Conservation (phyloP, 2,797 vertebrate genomes). For the Setipinna tenuifilis region DNA sequence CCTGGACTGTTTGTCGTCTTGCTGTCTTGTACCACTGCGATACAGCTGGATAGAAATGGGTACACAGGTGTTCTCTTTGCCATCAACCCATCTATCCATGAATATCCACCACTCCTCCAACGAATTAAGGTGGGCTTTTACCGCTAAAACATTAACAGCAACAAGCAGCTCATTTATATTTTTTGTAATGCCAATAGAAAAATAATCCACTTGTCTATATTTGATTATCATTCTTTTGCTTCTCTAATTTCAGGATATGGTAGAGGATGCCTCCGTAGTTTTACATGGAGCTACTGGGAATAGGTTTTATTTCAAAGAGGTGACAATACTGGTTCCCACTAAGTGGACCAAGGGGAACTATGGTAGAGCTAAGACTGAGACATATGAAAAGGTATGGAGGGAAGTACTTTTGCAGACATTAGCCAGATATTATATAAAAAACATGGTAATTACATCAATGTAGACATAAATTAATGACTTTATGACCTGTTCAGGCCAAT, state of each 20-base stretch:
- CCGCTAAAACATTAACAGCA: neutral
- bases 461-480: neutral
- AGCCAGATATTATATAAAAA: neutral
- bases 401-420: neutral
- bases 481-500: neutral
- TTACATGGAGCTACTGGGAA: constrained; percentile 67
- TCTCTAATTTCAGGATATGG: constrained; percentile 64
- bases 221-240: neutral
- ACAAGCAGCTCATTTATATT: neutral
- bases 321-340: constrained; percentile 69
- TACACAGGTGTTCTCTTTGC: constrained; percentile 44
- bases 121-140: constrained; percentile 47
- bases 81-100: constrained; percentile 43
- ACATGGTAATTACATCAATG: neutral
- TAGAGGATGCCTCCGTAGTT: constrained; percentile 67
- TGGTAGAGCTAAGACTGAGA: constrained; percentile 59
- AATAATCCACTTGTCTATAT: too few relatives aligned
- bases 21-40: constrained; percentile 24
- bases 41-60: constrained; percentile 47
- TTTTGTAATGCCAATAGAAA: too few relatives aligned
- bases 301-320: constrained; percentile 68
- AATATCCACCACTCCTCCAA: constrained; percentile 37
- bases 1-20: neutral
- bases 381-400: constrained; percentile 65
- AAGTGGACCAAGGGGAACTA: constrained; percentile 64